Evolutionary conservation across 2,797 vertebrate genomes (phyloP).

Genomic region (Ispidina lecontei): DNA sequence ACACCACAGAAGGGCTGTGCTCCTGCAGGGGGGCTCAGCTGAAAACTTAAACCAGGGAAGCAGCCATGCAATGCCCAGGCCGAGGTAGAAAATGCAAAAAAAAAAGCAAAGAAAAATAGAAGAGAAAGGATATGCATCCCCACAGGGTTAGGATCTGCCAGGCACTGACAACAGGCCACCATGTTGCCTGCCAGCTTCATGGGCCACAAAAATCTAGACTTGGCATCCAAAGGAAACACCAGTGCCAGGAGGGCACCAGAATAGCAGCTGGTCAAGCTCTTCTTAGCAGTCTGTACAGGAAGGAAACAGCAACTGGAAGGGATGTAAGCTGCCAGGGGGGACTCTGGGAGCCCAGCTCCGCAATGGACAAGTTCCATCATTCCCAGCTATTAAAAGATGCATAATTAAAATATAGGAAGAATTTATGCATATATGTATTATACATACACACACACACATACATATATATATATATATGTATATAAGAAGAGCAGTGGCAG

Average conservation of each 20-base stretch:
- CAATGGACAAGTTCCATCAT: neutral
- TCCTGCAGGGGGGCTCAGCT: neutral
- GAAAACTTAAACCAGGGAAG: neutral
- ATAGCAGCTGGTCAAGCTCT: fast-evolving
- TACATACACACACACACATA: too few species aligned
- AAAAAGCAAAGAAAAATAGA: neutral
- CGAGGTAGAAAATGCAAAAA: neutral
- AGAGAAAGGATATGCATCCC: neutral
- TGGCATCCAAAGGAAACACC: neutral
- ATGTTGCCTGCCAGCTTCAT: fast-evolving
- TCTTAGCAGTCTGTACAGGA: neutral
- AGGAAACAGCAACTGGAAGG: neutral
- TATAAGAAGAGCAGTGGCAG: neutral
- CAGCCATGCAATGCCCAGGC: neutral
- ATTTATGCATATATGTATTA: too few species aligned
- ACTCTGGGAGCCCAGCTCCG: neutral
- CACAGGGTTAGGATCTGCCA: fast-evolving
- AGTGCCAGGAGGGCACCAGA: fast-evolving
- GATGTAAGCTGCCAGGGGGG: fast-evolving
- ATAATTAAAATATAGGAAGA: neutral
- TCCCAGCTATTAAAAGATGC: too few species aligned
- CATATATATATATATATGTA: too few species aligned
- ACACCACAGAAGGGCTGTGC: neutral
- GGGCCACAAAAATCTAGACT: neutral
- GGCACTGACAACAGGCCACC: fast-evolving